Conservation (phyloP, 2,113 vertebrate species). For the Dasypus novemcinctus region DNA sequence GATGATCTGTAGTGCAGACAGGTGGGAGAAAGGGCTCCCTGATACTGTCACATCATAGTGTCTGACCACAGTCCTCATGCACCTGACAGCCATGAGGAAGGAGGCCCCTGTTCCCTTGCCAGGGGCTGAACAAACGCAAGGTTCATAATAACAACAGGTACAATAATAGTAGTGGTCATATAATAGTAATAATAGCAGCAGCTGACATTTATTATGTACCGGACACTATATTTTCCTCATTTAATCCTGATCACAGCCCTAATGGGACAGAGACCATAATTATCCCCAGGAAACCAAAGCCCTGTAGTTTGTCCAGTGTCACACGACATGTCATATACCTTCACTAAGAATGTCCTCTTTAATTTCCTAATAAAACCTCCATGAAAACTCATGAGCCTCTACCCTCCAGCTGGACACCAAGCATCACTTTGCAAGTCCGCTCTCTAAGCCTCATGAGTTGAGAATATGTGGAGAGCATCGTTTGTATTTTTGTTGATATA, state of each 20-base stretch:
- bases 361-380: background rate
- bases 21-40: background rate
- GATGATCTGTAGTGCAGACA: background rate
- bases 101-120: background rate
- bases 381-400: background rate
- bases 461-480: background rate
- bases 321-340: background rate
- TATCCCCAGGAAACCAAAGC: background rate
- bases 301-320: background rate
- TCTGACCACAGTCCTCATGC: background rate
- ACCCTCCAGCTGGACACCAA: background rate
- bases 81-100: background rate
- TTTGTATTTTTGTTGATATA: too few species aligned
- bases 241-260: background rate
- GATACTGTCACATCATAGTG: background rate
- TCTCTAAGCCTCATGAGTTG: background rate
- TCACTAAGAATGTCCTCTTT: background rate
- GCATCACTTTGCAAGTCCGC: rapidly evolving
- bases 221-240: background rate
- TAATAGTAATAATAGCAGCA: background rate
- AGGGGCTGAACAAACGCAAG: background rate
- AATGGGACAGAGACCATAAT: background rate
- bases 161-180: too few species aligned
- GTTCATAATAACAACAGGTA: background rate
- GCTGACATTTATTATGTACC: background rate